Conservation (phyloP, 30 jellyfish, hydroid and myxozoan genomes). For the Cassiopea andromeda region DNA sequence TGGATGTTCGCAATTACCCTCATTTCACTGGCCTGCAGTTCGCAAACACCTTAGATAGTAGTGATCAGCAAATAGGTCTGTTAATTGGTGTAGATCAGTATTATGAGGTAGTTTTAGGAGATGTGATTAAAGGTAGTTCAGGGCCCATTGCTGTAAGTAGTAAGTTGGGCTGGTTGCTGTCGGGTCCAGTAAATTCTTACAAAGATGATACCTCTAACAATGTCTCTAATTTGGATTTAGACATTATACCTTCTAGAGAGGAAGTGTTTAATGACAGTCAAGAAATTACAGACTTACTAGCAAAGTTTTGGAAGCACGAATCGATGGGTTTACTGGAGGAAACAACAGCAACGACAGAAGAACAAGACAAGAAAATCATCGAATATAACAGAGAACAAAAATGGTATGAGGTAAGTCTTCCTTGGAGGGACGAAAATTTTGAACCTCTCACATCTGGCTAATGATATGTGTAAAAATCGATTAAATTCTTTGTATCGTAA, state of each 20-base stretch:
- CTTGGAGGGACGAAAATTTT: constrained; percentile 29
- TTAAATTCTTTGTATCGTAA: constrained; percentile 8
- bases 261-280: constrained; percentile 21
- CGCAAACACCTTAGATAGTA: background rate
- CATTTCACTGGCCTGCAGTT: constrained; percentile 53
- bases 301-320: constrained; percentile 56
- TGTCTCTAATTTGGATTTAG: constrained; percentile 40
- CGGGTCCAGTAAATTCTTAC: constrained; percentile 44
- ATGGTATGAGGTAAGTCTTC: constrained; percentile 60
- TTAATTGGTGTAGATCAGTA: constrained; percentile 66
- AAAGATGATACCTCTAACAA: constrained; percentile 7
- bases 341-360: background rate
- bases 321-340: constrained; percentile 37
- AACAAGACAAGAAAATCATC: constrained; percentile 17
- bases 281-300: constrained; percentile 53
- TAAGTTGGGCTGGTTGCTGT: constrained; percentile 65
- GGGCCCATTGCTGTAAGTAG: constrained; percentile 72
- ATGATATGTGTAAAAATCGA: constrained; percentile 18
- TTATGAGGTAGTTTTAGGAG: constrained; percentile 54
- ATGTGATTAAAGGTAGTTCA: constrained; percentile 52
- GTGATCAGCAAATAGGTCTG: constrained; percentile 37
- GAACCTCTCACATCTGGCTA: constrained; percentile 32
- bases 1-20: constrained; percentile 47
- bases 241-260: constrained; percentile 16
- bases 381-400: constrained; percentile 30